Evolutionary conservation across 2,888 invertebrate species (phyloP), one percentile per base, ranked within the genome.

Genomic region (Opisthograptis luteolata): DNA sequence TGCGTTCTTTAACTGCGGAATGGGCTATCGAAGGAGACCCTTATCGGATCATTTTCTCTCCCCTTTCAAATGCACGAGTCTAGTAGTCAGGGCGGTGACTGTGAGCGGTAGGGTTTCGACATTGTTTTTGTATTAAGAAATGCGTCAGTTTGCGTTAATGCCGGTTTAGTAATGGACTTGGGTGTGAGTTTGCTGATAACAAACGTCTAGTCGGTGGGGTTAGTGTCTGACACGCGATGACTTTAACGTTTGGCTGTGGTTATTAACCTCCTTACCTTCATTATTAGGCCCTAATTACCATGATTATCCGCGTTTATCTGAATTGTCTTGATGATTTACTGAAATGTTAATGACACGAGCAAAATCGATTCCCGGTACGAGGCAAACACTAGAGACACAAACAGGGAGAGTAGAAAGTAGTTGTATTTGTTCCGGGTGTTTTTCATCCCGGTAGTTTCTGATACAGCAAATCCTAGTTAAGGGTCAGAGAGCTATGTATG

Each of bases 1-100:
- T 58, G 59, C 61, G 44, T 58, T 67, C 66, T 64, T 66, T 67
- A 64, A 71, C 64, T 64, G 68, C 54, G 67, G 70, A 74, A 77
- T 74, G 60, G 72, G 58, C 74, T 66, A 73, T 76, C 66, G 66
- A 72, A 66, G 63, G 61, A 70, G 66, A 64, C 68, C 68, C 65
- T 76, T 78, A 81, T 76, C 73, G 75, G 66, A 59, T 74, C 66
- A 70, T 73, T 77, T 79, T 75, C 64, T 71, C 68, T 70, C 67
- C 73, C 71, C 66, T 69, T 75, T 68, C 59, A 58, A 66, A 66
- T 55, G 60, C 55, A 52, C 58, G 58, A 60, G 50, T 62, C 48
- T 59, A 56, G 50, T 60, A 52, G 58, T 58, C 60, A 54, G 55
- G 51, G 45, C 36, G 59, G 50, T 53, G 46, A 55, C 53, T 41